Conservation (phyloP, 2,797 vertebrate genomes). For the Sebastes steindachneri region DNA sequence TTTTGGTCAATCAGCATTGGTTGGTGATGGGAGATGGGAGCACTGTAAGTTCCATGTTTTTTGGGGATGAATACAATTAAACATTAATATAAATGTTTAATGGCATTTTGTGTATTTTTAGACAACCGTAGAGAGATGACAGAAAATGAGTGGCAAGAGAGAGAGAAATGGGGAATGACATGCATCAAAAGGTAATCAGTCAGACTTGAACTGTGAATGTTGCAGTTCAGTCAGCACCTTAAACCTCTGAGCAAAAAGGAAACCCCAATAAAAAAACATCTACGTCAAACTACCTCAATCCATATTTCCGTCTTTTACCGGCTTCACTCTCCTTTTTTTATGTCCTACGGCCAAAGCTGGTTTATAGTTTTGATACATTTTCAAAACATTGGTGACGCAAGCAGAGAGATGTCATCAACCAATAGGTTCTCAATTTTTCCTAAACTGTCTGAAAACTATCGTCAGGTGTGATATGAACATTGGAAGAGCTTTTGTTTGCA, state of each 20-base stretch:
- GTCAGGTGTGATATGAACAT: neutral
- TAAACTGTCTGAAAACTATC: neutral
- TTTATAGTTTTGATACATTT: neutral
- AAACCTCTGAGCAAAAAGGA: neutral
- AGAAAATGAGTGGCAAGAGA: neutral
- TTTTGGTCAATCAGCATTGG: neutral
- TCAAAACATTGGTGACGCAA: neutral
- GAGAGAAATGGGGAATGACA: neutral
- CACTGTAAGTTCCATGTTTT: neutral
- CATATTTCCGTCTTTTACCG: neutral
- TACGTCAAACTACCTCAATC: neutral
- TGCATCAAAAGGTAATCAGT: neutral
- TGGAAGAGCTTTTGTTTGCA: neutral
- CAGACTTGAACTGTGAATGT: neutral
- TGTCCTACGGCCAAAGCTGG: neutral
- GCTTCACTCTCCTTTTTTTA: neutral
- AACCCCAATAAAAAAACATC: neutral
- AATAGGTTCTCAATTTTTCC: neutral
- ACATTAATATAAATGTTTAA: neutral
- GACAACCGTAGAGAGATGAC: neutral
- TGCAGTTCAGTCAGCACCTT: neutral
- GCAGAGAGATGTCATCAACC: neutral
- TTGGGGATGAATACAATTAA: neutral
- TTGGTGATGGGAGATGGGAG: neutral
- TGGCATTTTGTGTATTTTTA: neutral